These are phyloP conservation scores for Eumaeus atala DNA, from an alignment of 1,140 invertebrate species.

Conservation along the genomic window DNA sequence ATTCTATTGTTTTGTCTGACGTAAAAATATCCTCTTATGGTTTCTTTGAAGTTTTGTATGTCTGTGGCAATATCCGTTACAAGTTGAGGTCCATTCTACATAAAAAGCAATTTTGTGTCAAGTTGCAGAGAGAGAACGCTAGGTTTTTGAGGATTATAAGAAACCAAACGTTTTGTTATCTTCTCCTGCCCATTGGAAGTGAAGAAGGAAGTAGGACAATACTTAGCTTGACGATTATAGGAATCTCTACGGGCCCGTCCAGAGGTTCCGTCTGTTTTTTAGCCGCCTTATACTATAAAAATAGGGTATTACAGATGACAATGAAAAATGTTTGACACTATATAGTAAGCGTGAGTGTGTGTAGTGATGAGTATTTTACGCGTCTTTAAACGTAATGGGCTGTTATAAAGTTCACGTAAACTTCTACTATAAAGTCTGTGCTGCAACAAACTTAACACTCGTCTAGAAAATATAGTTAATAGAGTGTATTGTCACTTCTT, in stretches of 20 bases:
- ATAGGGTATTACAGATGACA: neutral
- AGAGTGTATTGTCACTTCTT: too few relatives aligned
- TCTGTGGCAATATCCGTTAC: neutral
- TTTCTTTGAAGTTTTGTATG: neutral
- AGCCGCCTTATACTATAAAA: neutral
- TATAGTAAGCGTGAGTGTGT: neutral
- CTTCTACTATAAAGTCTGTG: constrained; percentile 11
- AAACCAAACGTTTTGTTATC: too few relatives aligned
- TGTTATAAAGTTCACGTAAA: neutral
- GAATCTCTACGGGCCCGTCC: neutral
- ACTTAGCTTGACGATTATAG: neutral
- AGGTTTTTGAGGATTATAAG: too few relatives aligned
- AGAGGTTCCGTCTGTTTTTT: neutral
- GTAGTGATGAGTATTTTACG: neutral
- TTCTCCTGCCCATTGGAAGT: too few relatives aligned
- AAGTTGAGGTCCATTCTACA: neutral
- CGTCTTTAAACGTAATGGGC: neutral
- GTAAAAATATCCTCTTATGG: neutral
- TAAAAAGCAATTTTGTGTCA: neutral
- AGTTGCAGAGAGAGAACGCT: too few relatives aligned
- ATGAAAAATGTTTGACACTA: neutral
- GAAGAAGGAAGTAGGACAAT: too few relatives aligned
- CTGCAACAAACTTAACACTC: too few relatives aligned
- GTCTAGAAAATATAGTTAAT: too few relatives aligned
- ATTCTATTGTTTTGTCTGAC: neutral